These are phyloP conservation scores for Hephaestus fuliginosus DNA, from an alignment of 2,797 vertebrate species.

Conservation along the genomic window DNA sequence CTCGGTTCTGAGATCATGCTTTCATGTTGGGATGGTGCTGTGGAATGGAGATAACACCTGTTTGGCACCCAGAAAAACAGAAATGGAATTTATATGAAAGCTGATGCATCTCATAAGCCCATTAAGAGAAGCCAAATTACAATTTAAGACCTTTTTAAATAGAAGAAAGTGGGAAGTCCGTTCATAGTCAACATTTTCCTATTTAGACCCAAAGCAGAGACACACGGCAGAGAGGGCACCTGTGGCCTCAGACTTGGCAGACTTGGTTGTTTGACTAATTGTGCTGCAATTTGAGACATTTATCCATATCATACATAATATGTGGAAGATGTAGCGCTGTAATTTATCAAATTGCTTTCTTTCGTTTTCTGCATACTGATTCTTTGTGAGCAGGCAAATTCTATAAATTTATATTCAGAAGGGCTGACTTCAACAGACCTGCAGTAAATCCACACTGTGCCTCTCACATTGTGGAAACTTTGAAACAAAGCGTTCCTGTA, in stretches of 20 bases:
- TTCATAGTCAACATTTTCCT: constrained; percentile 28
- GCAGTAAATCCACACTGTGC: not conserved
- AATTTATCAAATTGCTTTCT: constrained; percentile 50
- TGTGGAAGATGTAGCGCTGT: constrained; percentile 37
- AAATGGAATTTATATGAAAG: constrained; percentile 48
- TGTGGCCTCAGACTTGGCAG: constrained; percentile 52
- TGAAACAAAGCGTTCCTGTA: constrained; percentile 1
- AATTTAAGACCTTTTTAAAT: constrained; percentile 59
- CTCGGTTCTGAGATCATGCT: constrained; percentile 59
- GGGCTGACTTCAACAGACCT: constrained; percentile 20
- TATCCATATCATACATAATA: constrained; percentile 50
- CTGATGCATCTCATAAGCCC: constrained; percentile 47
- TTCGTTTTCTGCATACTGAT: constrained; percentile 39
- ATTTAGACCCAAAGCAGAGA: constrained; percentile 35
- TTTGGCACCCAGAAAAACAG: constrained; percentile 44
- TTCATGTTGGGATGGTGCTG: constrained; percentile 56
- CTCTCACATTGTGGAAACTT: constrained; percentile 9
- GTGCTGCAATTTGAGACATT: constrained; percentile 48
- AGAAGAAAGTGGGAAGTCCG: constrained; percentile 43
- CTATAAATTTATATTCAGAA: constrained; percentile 42
- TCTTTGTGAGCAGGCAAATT: constrained; percentile 25
- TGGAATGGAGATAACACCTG: constrained; percentile 64
- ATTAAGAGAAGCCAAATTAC: constrained; percentile 57
- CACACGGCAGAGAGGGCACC: constrained; percentile 28
- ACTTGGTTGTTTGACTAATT: constrained; percentile 52